Conservation (phyloP, 2,113 vertebrate genomes). For the Poeciliopsis prolifica region DNA sequence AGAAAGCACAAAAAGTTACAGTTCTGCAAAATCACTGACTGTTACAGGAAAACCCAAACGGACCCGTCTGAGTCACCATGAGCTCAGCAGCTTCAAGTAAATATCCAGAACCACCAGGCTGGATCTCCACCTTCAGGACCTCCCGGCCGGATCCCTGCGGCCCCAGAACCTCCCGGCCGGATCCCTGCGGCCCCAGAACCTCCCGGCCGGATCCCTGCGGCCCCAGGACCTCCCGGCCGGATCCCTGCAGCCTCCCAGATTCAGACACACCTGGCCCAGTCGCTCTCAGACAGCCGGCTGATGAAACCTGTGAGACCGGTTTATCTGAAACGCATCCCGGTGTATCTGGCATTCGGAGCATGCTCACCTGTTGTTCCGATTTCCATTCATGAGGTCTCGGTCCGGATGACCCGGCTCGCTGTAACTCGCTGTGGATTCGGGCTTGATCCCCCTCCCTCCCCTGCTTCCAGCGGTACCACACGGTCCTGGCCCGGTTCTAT, state of each 20-base stretch:
- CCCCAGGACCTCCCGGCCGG: no score
- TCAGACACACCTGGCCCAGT: slow-evolving; percentile 62
- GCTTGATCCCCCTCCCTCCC: slow-evolving; percentile 9
- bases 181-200: background rate
- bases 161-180: no score
- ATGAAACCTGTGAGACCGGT: slow-evolving; percentile 47
- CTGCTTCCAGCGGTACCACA: slow-evolving; percentile 38
- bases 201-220: background rate
- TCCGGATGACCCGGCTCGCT: slow-evolving; percentile 77
- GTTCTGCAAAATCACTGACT: no score
- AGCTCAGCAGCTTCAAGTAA: no score
- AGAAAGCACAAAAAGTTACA: no score
- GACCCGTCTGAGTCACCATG: no score
- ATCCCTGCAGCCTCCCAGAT: background rate
- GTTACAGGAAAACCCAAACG: no score
- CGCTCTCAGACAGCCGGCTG: slow-evolving; percentile 54
- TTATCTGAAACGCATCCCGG: slow-evolving; percentile 19
- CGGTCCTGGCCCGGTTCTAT: background rate
- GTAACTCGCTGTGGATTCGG: slow-evolving; percentile 1
- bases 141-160: no score
- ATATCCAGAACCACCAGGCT: no score
- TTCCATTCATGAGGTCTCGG: slow-evolving; percentile 97
- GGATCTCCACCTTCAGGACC: no score
- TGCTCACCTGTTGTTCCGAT: slow-evolving; percentile 91
- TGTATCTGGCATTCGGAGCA: background rate